A percentile compares a stretch with the other conserved stretches of the same genome.
phyloP scores from a whole-genome alignment of 2,888 invertebrate species.

The Nomada flava region DNA sequence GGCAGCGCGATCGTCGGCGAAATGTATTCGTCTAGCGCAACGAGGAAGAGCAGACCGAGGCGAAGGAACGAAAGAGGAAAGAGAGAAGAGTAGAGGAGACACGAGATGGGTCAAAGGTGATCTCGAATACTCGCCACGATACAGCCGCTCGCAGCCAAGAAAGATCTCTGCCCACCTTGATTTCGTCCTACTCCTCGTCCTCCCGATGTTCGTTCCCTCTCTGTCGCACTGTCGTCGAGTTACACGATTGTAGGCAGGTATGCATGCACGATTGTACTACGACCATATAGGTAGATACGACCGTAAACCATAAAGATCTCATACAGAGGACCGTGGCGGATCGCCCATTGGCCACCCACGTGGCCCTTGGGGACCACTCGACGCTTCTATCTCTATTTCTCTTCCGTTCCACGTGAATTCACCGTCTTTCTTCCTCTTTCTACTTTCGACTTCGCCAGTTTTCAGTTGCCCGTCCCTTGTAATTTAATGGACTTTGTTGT shows the following conservation, averaged over 20 bases:
- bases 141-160: constrained; percentile 50
- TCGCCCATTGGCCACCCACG: constrained; percentile 77
- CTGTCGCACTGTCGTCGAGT: constrained; percentile 51
- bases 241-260: constrained; percentile 62
- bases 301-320: constrained; percentile 70
- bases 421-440: not conserved
- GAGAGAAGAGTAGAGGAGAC: constrained; percentile 48
- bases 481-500: constrained; percentile 10
- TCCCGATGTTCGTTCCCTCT: not conserved
- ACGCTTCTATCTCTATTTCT: constrained; percentile 53
- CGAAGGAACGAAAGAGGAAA: constrained; percentile 34
- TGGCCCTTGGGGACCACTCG: constrained; percentile 40
- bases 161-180: constrained; percentile 67
- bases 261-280: constrained; percentile 39
- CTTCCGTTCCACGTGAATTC: not conserved
- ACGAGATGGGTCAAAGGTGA: constrained; percentile 64
- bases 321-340: constrained; percentile 60
- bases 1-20: constrained; percentile 65
- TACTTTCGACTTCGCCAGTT: not conserved
- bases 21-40: constrained; percentile 50
- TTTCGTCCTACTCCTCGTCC: constrained; percentile 23
- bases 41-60: constrained; percentile 38
- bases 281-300: constrained; percentile 63
- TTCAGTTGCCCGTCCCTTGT: not conserved
- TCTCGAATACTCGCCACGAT: constrained; percentile 57